phyloP scores from a whole-genome alignment of 2,888 invertebrate genomes.

The Seira ritae region DNA sequence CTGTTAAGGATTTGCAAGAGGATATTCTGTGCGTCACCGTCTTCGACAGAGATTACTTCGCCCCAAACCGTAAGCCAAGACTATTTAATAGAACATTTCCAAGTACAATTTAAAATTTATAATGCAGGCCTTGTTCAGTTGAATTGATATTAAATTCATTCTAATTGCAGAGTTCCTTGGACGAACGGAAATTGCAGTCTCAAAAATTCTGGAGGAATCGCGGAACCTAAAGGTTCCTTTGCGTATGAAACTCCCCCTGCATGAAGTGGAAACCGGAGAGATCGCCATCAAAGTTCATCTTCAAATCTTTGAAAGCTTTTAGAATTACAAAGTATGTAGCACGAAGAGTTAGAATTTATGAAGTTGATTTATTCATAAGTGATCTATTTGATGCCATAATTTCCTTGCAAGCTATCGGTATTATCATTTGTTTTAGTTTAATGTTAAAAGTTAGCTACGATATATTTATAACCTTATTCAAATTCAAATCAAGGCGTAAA shows the following conservation, averaged over 20 bases:
- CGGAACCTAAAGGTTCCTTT: conserved; percentile 80
- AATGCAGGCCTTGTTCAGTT: not conserved
- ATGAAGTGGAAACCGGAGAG: conserved; percentile 84
- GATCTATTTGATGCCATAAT: conserved; percentile 5
- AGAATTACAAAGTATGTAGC: not conserved
- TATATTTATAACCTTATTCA: no score
- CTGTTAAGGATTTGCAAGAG: conserved; percentile 82
- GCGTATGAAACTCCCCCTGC: conserved; percentile 81
- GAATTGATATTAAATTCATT: no score
- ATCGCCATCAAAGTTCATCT: conserved; percentile 84
- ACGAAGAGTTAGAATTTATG: no score
- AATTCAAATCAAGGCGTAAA: no score
- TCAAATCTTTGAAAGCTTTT: conserved; percentile 78
- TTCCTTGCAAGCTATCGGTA: not conserved
- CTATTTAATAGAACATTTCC: conserved; percentile 9
- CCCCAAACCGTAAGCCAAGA: conserved; percentile 82
- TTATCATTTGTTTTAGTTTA: not conserved
- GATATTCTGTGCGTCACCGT: conserved; percentile 84
- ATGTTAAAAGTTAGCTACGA: no score
- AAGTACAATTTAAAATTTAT: not conserved
- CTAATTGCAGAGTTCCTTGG: conserved; percentile 86
- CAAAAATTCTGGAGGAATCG: conserved; percentile 80
- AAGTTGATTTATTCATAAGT: no score
- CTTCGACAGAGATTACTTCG: conserved; percentile 83
- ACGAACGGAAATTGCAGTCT: conserved; percentile 82